phyloP scores from a whole-genome alignment of 2,888 invertebrate species.

The Caenorhabditis sinica region DNA sequence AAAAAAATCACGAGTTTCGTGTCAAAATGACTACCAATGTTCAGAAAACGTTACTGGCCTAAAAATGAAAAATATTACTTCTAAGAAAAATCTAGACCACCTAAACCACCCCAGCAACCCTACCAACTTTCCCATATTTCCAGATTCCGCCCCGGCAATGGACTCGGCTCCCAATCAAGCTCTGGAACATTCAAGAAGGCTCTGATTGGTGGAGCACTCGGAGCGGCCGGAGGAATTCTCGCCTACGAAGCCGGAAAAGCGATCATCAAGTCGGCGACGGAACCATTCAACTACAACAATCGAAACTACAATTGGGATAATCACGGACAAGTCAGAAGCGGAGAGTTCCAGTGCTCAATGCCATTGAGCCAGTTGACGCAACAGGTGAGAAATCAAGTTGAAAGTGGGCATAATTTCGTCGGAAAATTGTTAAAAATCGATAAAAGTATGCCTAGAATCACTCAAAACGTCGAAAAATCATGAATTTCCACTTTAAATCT shows the following conservation, averaged over 20 bases:
- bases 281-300: constrained; percentile 75
- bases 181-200: constrained; percentile 78
- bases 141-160: constrained; percentile 62
- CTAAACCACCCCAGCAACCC: no score
- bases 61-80: not conserved
- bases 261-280: constrained; percentile 75
- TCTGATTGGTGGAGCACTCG: constrained; percentile 81
- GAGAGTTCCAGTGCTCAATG: constrained; percentile 76
- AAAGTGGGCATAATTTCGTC: not conserved
- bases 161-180: constrained; percentile 63
- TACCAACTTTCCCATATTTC: not conserved
- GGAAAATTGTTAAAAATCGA: not conserved
- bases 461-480: not conserved
- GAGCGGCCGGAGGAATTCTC: constrained; percentile 78
- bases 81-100: no score
- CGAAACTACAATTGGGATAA: constrained; percentile 81
- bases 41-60: no score
- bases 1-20: no score
- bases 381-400: constrained; percentile 24
- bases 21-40: no score
- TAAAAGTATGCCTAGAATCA: not conserved
- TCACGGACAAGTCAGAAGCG: constrained; percentile 52
- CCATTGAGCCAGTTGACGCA: constrained; percentile 71
- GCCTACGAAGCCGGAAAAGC: constrained; percentile 78
- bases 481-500: not conserved